Conservation (phyloP, 2,888 invertebrate species). For the Cryptosula pallasiana region DNA sequence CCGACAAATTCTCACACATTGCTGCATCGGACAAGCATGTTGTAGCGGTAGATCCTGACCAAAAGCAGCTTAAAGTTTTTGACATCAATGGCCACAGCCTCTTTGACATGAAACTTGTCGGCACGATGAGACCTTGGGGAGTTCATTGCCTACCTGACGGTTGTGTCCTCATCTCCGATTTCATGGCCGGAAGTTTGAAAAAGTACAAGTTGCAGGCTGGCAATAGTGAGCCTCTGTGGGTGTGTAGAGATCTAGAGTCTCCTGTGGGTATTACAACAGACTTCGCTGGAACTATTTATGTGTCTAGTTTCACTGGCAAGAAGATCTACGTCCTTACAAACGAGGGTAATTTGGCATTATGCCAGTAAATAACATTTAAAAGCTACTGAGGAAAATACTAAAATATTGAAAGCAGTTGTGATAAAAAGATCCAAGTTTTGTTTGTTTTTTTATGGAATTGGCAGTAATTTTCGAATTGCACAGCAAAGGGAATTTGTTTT, state of each 20-base stretch:
- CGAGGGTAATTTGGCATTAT: too few relatives aligned
- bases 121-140: conserved; percentile 23
- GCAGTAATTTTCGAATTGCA: too few relatives aligned
- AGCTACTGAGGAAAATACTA: too few relatives aligned
- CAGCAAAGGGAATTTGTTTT: too few relatives aligned
- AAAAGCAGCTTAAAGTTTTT: conserved; percentile 9
- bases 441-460: too few relatives aligned
- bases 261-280: conserved; percentile 13
- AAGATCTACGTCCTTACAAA: conserved; percentile 11
- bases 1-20: conserved; percentile 13
- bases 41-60: conserved; percentile 11
- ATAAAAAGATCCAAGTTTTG: too few relatives aligned
- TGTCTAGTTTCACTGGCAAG: neutral
- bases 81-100: neutral
- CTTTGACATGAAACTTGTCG: conserved; percentile 15
- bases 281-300: conserved; percentile 8
- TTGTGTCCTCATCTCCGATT: conserved; percentile 20
- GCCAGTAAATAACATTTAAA: too few relatives aligned
- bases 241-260: conserved; percentile 17
- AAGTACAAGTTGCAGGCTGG: conserved; percentile 6
- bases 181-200: neutral
- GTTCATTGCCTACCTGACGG: conserved; percentile 15
- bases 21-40: neutral
- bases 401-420: too few relatives aligned
- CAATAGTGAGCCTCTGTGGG: conserved; percentile 15